These are phyloP conservation scores for Daubentonia madagascariensis DNA, from an alignment of 2,113 vertebrate genomes.

Conservation along the genomic window DNA sequence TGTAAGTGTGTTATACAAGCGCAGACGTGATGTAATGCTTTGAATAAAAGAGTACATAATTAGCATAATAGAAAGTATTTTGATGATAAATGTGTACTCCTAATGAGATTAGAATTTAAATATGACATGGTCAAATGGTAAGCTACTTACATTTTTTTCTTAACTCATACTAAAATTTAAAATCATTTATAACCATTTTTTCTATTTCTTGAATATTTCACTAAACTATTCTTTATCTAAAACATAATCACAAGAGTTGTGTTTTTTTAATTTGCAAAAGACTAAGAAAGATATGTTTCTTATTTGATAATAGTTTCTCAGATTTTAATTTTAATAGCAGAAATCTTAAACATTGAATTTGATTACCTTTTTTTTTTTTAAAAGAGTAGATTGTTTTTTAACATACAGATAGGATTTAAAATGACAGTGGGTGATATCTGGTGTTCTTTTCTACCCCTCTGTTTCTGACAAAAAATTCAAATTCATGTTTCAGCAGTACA, in stretches of 20 bases:
- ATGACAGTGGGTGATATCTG: neutral
- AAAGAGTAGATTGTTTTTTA: neutral
- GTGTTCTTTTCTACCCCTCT: neutral
- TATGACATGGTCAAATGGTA: neutral
- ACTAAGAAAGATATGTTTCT: neutral
- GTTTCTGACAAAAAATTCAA: constrained; percentile 55
- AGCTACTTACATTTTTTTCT: neutral
- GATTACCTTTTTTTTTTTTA: neutral
- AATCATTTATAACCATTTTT: neutral
- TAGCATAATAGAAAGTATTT: constrained; percentile 51
- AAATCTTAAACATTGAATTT: constrained; percentile 38
- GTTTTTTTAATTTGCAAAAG: neutral
- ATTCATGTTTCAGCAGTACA: constrained; percentile 38
- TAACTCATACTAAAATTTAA: neutral
- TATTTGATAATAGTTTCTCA: neutral
- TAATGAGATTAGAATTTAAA: constrained; percentile 34
- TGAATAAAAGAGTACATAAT: constrained; percentile 40
- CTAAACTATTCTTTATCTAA: constrained; percentile 3
- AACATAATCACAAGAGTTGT: neutral
- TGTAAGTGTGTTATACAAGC: neutral
- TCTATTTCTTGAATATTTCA: constrained; percentile 32
- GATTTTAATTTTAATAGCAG: constrained; percentile 36
- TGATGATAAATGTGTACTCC: constrained; percentile 29
- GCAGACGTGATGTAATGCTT: constrained; percentile 49
- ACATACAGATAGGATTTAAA: neutral